Conservation (phyloP, 2,888 invertebrate genomes). For the Noctua pronuba region DNA sequence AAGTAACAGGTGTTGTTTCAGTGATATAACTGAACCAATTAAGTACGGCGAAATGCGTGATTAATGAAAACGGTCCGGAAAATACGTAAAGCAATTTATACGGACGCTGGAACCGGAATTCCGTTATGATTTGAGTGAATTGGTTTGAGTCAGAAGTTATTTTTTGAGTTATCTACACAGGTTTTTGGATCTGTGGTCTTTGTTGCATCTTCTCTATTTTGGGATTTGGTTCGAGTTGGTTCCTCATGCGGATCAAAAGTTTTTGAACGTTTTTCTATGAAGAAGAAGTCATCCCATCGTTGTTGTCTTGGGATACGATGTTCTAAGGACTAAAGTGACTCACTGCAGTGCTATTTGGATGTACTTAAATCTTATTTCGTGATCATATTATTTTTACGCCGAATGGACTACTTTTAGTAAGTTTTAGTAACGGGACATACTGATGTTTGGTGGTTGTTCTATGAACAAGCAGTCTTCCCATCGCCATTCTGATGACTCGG, state of each 20-base stretch:
- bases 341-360: too few relatives aligned
- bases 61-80: constrained; percentile 58
- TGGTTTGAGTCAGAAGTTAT: constrained; percentile 33
- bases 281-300: too few relatives aligned
- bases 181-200: not conserved
- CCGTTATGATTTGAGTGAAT: constrained; percentile 49
- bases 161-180: not conserved
- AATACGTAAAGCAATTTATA: constrained; percentile 45
- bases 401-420: too few relatives aligned
- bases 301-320: too few relatives aligned
- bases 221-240: not conserved
- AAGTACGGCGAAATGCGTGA: constrained; percentile 54
- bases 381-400: too few relatives aligned
- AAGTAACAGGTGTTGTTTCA: constrained; percentile 60
- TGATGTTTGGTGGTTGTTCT: too few relatives aligned
- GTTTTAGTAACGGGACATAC: too few relatives aligned
- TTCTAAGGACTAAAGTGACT: too few relatives aligned
- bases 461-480: too few relatives aligned
- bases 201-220: not conserved
- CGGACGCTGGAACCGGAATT: constrained; percentile 40
- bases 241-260: not conserved
- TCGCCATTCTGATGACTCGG: not conserved
- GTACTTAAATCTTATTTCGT: too few relatives aligned
- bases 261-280: not conserved
- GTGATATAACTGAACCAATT: constrained; percentile 57